Evolutionary conservation across 2,888 invertebrate species (phyloP).

Genomic region (Pammene aurita): DNA sequence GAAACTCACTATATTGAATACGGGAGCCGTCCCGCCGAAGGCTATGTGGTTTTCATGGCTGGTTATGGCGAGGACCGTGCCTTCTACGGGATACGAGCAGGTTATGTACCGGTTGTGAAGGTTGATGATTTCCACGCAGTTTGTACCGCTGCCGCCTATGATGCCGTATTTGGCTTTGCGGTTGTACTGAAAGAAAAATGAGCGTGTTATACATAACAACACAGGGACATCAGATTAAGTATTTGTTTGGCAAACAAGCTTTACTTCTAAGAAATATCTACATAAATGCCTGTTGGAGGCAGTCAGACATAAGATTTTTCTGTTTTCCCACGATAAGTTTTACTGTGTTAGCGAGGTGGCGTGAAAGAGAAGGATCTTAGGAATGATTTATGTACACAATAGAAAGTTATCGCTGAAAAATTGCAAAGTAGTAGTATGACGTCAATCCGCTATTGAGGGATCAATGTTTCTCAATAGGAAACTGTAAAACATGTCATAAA

Average conservation of each 20-base stretch:
- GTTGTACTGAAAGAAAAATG: conserved; percentile 63
- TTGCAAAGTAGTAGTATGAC: no score
- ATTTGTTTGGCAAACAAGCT: background rate
- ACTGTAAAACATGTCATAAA: no score
- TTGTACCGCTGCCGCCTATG: conserved; percentile 77
- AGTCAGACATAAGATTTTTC: no score
- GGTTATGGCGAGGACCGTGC: conserved; percentile 64
- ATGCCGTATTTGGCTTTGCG: conserved; percentile 78
- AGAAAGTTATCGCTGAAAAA: no score
- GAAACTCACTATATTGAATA: conserved; percentile 70
- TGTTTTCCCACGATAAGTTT: no score
- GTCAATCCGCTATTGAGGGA: no score
- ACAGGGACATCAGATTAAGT: background rate
- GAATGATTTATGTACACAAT: no score
- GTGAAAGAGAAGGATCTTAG: no score
- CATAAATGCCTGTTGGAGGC: no score
- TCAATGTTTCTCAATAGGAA: no score
- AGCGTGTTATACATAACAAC: background rate
- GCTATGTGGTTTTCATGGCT: conserved; percentile 72
- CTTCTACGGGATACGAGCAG: conserved; percentile 71
- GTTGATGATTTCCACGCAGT: conserved; percentile 74
- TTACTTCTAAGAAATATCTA: no score
- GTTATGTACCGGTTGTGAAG: conserved; percentile 74
- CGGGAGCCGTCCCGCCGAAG: conserved; percentile 70
- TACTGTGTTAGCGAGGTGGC: no score